Base-by-base conservation (phyloP, 2,113 vertebrate genomes). In the Tiliqua scincoides region DNA sequence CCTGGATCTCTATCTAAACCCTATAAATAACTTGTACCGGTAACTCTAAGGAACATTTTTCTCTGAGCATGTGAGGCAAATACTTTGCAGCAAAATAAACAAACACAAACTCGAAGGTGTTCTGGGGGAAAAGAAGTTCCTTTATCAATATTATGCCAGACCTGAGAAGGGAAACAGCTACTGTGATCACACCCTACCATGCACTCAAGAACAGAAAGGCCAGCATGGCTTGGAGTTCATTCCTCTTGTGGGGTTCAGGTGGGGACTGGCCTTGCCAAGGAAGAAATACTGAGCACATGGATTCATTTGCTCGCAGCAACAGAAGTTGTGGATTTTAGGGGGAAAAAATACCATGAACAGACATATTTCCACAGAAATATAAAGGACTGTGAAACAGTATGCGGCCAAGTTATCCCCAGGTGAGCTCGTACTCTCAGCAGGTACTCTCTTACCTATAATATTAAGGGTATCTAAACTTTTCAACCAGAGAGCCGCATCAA, bases 1-100 rank as follows among this genome's bases (percentile, higher is more conserved):
- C 4, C 82, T 87, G 90, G 91, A 89, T 88, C 54, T 89, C 91
- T 88, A 87, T 87, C 92, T 93, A 94, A 94, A n/a, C 73, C 84
- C 79, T 67, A 87, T 93, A 89, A 93, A 93, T 92, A 94, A 93
- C 87, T 79, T 85, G 62, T 2, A 70, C 78, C 0, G 3, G 67
- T 84, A 81, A 78, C 83, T 84, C 80, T 20, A 32, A 76, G 65
- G 76, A 63, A 87, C 76, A 71, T 0, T 0, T 37, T 32, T 73
- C 83, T 76, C 80, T 85, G 57, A 70, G 79, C 79, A 84, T 54
- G 71, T 18, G 70, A 63, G 37, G 76, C 3, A 54, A 68, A n/a
- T 43, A 35, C 0, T 0, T 48, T 71, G 27, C 84, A 32, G 32
- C 0, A 1, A 78, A 86, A 77, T 40, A 61, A 35, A 74, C 15